These are phyloP conservation scores for Dyspetes luteomarginatus DNA, from an alignment of 2,888 invertebrate species.

Conservation along the genomic window DNA sequence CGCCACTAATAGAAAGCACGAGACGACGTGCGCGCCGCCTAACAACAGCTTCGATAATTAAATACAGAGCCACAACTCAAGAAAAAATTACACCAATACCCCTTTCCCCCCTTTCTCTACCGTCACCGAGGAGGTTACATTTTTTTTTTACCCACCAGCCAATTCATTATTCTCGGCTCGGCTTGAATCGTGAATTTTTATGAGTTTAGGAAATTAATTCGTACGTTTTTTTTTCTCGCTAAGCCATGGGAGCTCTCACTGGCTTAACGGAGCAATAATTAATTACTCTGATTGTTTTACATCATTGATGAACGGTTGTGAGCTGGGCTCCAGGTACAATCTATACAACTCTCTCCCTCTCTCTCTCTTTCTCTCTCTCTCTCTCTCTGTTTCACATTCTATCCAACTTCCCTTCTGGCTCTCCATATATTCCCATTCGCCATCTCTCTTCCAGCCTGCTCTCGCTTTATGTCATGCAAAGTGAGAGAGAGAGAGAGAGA, in stretches of 20 bases:
- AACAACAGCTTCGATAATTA: too few relatives aligned
- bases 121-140: too few relatives aligned
- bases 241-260: constrained; percentile 56
- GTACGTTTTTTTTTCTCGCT: constrained; percentile 75
- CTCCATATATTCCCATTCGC: constrained; percentile 50
- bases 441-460: constrained; percentile 34
- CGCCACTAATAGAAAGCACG: too few relatives aligned
- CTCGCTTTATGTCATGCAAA: not conserved
- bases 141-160: too few relatives aligned
- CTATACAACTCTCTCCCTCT: constrained; percentile 57
- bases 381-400: constrained; percentile 43
- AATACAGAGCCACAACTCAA: too few relatives aligned
- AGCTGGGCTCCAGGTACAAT: constrained; percentile 72
- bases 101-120: too few relatives aligned
- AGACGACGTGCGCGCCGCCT: too few relatives aligned
- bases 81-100: too few relatives aligned
- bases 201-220: constrained; percentile 83
- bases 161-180: not conserved
- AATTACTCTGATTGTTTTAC: constrained; percentile 83
- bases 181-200: constrained; percentile 76
- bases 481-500: not conserved
- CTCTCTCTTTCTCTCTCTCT: constrained; percentile 45
- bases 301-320: constrained; percentile 82
- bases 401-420: constrained; percentile 27
- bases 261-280: constrained; percentile 82